These are phyloP conservation scores for Diarsia rubi DNA, from an alignment of 2,888 invertebrate genomes.

Conservation along the genomic window DNA sequence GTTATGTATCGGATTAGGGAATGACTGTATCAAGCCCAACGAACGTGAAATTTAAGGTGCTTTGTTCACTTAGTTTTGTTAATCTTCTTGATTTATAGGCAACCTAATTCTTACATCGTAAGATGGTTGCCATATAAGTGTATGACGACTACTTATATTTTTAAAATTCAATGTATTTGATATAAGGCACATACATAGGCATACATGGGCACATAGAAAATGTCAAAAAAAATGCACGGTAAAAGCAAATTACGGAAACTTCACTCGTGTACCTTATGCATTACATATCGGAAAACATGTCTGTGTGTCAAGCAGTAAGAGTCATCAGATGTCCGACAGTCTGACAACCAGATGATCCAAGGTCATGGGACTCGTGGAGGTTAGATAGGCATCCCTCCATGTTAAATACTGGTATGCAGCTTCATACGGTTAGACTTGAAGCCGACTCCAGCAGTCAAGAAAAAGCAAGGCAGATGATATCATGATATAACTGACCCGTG, in stretches of 20 bases:
- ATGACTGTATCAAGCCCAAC: conserved; percentile 22
- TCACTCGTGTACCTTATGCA: neutral
- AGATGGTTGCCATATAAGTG: no score
- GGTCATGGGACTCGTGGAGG: no score
- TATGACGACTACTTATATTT: no score
- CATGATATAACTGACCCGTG: no score
- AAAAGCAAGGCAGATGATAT: neutral
- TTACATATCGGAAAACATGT: neutral
- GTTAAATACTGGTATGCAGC: neutral
- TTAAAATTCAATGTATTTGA: no score
- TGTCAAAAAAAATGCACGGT: no score
- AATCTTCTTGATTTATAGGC: no score
- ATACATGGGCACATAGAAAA: no score
- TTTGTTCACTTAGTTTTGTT: conserved; percentile 19
- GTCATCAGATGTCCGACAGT: neutral
- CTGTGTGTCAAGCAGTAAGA: neutral
- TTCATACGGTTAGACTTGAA: neutral
- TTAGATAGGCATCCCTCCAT: neutral
- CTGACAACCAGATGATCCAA: neutral
- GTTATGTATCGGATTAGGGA: conserved; percentile 31
- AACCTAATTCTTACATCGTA: no score
- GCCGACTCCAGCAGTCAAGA: neutral
- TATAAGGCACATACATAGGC: no score
- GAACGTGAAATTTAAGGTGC: conserved; percentile 1
- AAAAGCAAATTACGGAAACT: neutral